These are phyloP conservation scores for Ophiodon elongatus DNA, from an alignment of 2,113 vertebrate species.

Conservation along the genomic window DNA sequence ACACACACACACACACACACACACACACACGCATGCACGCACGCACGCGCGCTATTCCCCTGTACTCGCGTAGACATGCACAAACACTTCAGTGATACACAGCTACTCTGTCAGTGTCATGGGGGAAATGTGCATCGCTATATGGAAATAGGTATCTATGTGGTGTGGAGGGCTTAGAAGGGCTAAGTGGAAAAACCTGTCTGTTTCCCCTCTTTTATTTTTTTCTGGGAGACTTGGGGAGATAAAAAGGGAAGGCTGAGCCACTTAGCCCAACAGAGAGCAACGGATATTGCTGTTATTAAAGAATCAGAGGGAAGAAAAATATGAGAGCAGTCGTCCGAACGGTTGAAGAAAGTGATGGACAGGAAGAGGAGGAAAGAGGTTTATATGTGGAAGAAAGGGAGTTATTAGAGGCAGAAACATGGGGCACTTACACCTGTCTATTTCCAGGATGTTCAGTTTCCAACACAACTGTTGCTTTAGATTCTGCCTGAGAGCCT, in stretches of 20 bases:
- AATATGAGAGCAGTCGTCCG: slow-evolving; percentile 35
- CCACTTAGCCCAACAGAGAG: slow-evolving; percentile 64
- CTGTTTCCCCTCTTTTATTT: neutral
- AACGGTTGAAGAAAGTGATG: slow-evolving; percentile 24
- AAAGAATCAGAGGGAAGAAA: slow-evolving; percentile 48
- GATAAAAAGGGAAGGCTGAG: slow-evolving; percentile 61
- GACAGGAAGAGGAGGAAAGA: neutral
- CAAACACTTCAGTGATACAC: slow-evolving; percentile 10
- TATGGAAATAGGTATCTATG: slow-evolving; percentile 56
- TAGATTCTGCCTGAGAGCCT: slow-evolving; percentile 8
- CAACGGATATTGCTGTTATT: slow-evolving; percentile 62
- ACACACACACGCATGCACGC: neutral
- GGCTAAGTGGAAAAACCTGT: slow-evolving; percentile 31
- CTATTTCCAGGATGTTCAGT: slow-evolving; percentile 14
- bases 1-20: slow-evolving; percentile 13
- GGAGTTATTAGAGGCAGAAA: neutral
- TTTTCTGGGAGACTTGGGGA: slow-evolving; percentile 22
- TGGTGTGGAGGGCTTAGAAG: slow-evolving; percentile 37
- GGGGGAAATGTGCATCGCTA: slow-evolving; percentile 19
- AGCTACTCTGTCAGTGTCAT: slow-evolving; percentile 14
- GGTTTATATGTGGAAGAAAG: neutral
- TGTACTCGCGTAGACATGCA: slow-evolving; percentile 11
- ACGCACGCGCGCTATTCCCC: neutral
- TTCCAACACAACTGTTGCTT: neutral
- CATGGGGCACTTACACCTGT: neutral